Evolutionary conservation across 2,888 invertebrate species (phyloP).

Genomic region (Drosophila neutralis): DNA sequence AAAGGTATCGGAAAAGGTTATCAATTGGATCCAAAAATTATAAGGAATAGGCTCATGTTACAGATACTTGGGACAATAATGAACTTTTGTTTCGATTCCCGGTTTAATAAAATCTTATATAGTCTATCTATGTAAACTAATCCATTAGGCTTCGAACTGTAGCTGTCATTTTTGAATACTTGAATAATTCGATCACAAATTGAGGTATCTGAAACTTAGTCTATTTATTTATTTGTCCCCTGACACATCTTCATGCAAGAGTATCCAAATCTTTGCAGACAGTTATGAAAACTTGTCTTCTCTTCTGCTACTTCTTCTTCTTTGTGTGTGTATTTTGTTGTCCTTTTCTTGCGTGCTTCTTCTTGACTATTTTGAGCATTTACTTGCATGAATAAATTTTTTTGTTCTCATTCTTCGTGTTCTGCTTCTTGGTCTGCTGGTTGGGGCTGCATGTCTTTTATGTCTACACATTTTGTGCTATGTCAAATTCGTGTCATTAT

Average conservation of each 20-base stretch:
- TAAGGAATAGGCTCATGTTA: not conserved
- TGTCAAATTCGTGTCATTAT: slow-evolving; percentile 81
- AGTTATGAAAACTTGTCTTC: not conserved
- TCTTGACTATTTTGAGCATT: slow-evolving; percentile 55
- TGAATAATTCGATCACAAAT: not conserved
- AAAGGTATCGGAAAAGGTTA: not conserved
- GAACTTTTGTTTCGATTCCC: not conserved
- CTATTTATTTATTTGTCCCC: too few relatives aligned
- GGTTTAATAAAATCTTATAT: not conserved
- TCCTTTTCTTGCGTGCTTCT: slow-evolving; percentile 11
- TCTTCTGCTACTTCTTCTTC: not conserved
- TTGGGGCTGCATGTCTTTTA: slow-evolving; percentile 60
- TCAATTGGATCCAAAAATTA: not conserved
- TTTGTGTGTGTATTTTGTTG: slow-evolving; percentile 18
- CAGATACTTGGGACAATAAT: not conserved
- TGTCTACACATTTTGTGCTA: slow-evolving; percentile 66
- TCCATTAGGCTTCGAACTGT: not conserved
- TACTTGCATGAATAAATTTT: slow-evolving; percentile 78
- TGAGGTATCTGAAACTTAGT: not conserved
- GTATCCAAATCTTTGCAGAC: not conserved
- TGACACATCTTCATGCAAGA: not conserved
- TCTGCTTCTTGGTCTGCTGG: not conserved
- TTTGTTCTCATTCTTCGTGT: slow-evolving; percentile 7
- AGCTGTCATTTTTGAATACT: not conserved
- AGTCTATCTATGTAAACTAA: not conserved